These are phyloP conservation scores for Ganaspis brasiliensis DNA, from an alignment of 2,888 invertebrate species.

Conservation along the genomic window DNA sequence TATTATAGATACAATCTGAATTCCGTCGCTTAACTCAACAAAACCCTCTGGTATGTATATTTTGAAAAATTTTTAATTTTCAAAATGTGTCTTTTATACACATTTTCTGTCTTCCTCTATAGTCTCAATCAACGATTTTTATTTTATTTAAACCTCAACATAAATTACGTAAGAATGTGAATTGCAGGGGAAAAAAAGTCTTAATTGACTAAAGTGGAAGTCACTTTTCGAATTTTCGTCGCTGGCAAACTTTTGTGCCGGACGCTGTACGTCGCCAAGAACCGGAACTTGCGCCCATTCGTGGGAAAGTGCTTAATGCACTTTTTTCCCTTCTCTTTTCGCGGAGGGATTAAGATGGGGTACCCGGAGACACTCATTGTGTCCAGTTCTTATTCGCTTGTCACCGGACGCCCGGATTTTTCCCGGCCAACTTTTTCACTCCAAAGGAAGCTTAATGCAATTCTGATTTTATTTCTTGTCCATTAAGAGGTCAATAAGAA, in stretches of 20 bases:
- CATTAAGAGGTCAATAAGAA: constrained; percentile 37
- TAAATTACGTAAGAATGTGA: too few species aligned
- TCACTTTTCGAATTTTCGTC: constrained; percentile 50
- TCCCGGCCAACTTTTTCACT: constrained; percentile 61
- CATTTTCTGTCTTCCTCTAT: too few species aligned
- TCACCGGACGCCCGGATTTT: constrained; percentile 62
- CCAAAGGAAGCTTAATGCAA: constrained; percentile 60
- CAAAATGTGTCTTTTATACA: too few species aligned
- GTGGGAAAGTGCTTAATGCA: constrained; percentile 64
- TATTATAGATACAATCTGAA: constrained; percentile 67
- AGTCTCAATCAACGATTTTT: too few species aligned
- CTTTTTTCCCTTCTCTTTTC: constrained; percentile 60
- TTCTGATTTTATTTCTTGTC: constrained; percentile 60
- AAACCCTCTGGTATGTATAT: too few species aligned
- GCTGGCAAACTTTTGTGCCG: constrained; percentile 50
- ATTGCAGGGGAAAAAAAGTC: too few species aligned
- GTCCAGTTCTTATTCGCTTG: constrained; percentile 64
- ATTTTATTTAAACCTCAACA: too few species aligned
- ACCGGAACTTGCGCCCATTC: constrained; percentile 59
- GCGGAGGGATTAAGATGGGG: constrained; percentile 60
- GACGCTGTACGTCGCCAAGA: constrained; percentile 54
- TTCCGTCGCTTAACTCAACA: constrained; percentile 59
- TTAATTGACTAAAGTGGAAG: not conserved
- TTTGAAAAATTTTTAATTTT: too few species aligned
- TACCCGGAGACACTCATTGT: constrained; percentile 66